These are phyloP conservation scores for Tachuris rubrigastra DNA, from an alignment of 2,113 vertebrate species.

Conservation along the genomic window DNA sequence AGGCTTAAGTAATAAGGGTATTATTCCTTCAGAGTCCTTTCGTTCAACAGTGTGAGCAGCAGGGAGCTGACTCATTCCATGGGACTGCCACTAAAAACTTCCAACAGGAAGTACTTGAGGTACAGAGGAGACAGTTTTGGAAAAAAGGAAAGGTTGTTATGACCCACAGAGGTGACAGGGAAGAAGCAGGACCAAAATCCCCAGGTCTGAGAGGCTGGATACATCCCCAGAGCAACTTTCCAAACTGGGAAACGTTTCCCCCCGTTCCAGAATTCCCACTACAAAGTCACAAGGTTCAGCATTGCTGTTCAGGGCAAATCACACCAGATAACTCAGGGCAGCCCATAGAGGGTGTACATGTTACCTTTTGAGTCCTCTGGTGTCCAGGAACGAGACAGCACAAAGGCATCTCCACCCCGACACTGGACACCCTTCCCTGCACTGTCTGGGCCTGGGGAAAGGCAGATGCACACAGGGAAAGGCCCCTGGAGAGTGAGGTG, in stretches of 20 bases:
- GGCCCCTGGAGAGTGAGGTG: not conserved
- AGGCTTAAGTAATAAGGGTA: conserved; percentile 4
- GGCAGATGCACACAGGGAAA: not conserved
- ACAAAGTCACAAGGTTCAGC: not conserved
- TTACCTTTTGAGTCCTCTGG: not conserved
- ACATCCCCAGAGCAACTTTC: not conserved
- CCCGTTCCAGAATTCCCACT: not conserved
- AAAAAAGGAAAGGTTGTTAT: not conserved
- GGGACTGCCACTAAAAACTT: not conserved
- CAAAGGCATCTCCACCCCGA: not conserved
- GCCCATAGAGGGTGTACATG: not conserved
- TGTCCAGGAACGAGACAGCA: not conserved
- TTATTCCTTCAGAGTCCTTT: not conserved
- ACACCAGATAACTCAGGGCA: not conserved
- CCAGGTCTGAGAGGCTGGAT: not conserved
- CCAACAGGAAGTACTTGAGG: not conserved
- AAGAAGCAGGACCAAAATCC: not conserved
- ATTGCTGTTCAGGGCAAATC: not conserved
- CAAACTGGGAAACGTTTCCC: not conserved
- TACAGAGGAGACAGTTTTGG: not conserved
- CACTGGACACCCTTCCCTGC: not conserved
- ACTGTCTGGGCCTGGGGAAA: not conserved
- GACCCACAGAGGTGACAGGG: not conserved
- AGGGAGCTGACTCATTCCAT: not conserved
- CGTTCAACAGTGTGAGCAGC: not conserved